These are phyloP conservation scores for Sarotherodon lohbergeri DNA, from an alignment of 2,113 vertebrate genomes.

Conservation along the genomic window DNA sequence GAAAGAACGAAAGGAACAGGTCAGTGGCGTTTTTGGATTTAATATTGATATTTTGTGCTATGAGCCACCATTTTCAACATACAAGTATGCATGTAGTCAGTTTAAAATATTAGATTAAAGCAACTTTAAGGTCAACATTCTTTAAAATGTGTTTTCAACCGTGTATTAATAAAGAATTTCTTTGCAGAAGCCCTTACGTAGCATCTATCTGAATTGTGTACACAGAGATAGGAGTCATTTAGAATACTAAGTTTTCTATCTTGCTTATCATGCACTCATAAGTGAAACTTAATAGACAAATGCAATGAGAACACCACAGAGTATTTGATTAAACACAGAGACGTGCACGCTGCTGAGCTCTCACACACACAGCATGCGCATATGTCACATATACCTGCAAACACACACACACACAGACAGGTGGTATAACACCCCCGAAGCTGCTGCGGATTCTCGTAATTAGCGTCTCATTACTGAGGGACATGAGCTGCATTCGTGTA, in stretches of 20 bases:
- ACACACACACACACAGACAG: neutral
- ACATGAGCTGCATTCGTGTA: neutral
- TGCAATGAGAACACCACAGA: neutral
- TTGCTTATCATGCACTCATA: neutral
- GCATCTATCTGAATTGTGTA: neutral
- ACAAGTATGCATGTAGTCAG: neutral
- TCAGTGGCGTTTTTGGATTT: neutral
- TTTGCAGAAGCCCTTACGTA: neutral
- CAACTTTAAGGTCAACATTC: neutral
- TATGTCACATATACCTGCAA: slow-evolving; percentile 4
- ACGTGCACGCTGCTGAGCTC: neutral
- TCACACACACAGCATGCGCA: slow-evolving; percentile 3
- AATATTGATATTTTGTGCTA: neutral
- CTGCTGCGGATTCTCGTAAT: slow-evolving; percentile 31
- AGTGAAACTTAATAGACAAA: slow-evolving; percentile 10
- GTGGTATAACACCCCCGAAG: slow-evolving; percentile 22
- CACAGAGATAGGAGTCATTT: neutral
- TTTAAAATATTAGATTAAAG: neutral
- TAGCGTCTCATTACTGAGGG: slow-evolving; percentile 36
- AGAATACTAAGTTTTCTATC: neutral
- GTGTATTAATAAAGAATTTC: neutral
- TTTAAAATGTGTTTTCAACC: neutral
- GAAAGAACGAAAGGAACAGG: slow-evolving; percentile 1
- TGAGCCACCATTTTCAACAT: neutral
- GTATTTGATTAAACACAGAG: neutral